A percentile compares a stretch with the other conserved stretches of the same genome.
Evolutionary conservation across 2,797 vertebrate genomes (phyloP).

Genomic region (Aplochiton taeniatus): DNA sequence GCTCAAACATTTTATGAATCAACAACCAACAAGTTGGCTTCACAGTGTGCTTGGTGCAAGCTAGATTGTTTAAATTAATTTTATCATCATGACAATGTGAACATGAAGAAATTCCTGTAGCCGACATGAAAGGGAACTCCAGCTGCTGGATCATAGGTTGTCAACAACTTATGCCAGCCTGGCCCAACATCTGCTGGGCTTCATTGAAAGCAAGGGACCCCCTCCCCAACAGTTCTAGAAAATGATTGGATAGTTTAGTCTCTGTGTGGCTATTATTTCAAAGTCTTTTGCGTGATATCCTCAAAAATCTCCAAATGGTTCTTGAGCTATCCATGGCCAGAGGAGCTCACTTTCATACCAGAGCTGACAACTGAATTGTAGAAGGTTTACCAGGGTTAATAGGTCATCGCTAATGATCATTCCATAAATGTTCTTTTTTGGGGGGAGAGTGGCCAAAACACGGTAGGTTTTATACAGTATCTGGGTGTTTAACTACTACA

Average conservation of each 20-base stretch:
- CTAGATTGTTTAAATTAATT: no score
- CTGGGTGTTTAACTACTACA: no score
- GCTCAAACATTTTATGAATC: no score
- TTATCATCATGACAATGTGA: no score
- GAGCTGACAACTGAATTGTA: conserved; percentile 13
- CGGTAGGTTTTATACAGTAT: no score
- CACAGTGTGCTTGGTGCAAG: no score
- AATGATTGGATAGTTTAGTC: conserved; percentile 10
- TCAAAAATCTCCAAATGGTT: background rate
- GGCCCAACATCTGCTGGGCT: conserved; percentile 19
- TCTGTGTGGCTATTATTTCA: conserved; percentile 19
- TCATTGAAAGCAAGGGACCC: conserved; percentile 1
- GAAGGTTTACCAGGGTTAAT: background rate
- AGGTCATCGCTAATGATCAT: background rate
- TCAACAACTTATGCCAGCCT: conserved; percentile 1
- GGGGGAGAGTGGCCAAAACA: background rate
- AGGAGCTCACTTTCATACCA: conserved; percentile 21
- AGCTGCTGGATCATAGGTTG: background rate
- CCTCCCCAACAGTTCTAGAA: background rate
- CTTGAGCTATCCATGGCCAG: conserved; percentile 15
- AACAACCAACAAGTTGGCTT: no score
- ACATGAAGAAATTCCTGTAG: background rate
- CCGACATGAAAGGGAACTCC: background rate
- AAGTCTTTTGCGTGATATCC: conserved; percentile 13
- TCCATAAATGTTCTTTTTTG: background rate